Conservation (phyloP, 1,140 invertebrate genomes). For the Hylaeus volcanicus region DNA sequence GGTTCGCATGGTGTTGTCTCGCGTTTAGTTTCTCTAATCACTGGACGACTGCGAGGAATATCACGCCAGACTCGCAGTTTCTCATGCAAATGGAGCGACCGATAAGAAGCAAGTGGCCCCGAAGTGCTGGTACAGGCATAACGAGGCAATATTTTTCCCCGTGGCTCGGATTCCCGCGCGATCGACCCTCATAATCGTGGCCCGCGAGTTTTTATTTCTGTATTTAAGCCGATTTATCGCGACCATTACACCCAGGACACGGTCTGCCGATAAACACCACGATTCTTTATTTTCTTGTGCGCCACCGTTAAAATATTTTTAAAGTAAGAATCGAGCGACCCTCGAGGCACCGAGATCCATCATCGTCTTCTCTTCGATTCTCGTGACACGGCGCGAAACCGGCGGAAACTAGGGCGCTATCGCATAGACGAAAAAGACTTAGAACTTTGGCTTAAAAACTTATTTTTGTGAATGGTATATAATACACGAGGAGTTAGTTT, state of each 20-base stretch:
- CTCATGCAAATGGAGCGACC: conserved; percentile 44
- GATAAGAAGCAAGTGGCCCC: conserved; percentile 49
- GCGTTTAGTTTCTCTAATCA: conserved; percentile 34
- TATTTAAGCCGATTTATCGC: conserved; percentile 37
- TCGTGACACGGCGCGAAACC: not conserved
- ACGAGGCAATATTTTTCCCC: conserved; percentile 42
- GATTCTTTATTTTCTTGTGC: not conserved
- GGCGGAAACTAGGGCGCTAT: not conserved
- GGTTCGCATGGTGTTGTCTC: not conserved
- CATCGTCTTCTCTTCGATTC: not conserved
- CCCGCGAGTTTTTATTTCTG: conserved; percentile 13
- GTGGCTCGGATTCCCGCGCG: conserved; percentile 28
- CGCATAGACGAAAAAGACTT: too few relatives aligned
- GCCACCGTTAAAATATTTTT: not conserved
- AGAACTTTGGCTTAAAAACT: too few relatives aligned
- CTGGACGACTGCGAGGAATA: not conserved
- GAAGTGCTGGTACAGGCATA: conserved; percentile 27
- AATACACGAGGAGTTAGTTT: too few relatives aligned
- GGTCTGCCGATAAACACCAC: conserved; percentile 4
- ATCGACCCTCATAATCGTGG: not conserved
- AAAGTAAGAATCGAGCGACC: not conserved
- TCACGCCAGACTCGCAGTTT: conserved; percentile 23
- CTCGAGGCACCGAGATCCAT: not conserved
- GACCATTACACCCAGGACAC: conserved; percentile 7
- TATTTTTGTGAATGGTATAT: too few relatives aligned